These are phyloP conservation scores for Brachyistius frenatus DNA, from an alignment of 2,113 vertebrate genomes.

Conservation along the genomic window DNA sequence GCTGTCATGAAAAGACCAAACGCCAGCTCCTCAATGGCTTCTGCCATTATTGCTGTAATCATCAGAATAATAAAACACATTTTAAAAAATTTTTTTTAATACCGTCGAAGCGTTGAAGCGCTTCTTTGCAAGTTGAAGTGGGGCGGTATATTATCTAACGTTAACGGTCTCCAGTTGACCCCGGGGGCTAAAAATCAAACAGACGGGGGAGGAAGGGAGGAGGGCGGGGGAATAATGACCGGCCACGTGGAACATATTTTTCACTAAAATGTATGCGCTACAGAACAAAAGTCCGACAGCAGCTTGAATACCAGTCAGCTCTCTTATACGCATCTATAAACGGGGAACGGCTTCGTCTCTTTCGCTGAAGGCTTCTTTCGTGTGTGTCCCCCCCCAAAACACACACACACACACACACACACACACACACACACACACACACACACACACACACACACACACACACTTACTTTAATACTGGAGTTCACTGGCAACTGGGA, in stretches of 20 bases:
- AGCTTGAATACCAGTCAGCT: constrained; percentile 60
- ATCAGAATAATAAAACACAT: constrained; percentile 41
- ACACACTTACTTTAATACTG: constrained; percentile 34
- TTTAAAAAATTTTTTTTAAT: not conserved
- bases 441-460: too few relatives aligned
- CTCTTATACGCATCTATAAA: constrained; percentile 35
- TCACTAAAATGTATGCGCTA: constrained; percentile 66
- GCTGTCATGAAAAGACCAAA: constrained; percentile 55
- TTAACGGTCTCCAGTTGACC: constrained; percentile 2
- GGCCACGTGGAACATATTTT: constrained; percentile 59
- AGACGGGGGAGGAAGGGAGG: not conserved
- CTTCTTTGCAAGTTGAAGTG: not conserved
- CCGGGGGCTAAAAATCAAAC: constrained; percentile 39
- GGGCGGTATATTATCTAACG: not conserved
- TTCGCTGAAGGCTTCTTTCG: constrained; percentile 30
- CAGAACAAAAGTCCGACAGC: constrained; percentile 65
- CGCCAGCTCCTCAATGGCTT: constrained; percentile 25
- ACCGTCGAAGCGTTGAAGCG: not conserved
- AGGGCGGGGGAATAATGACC: constrained; percentile 54
- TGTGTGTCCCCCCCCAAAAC: not conserved
- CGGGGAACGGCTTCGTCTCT: constrained; percentile 39
- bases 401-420: too few relatives aligned
- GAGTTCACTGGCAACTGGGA: constrained; percentile 38
- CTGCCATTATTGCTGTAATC: constrained; percentile 42
- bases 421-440: not conserved